phyloP scores from a whole-genome alignment of 2,797 vertebrate genomes.

The Halcyon badia region DNA sequence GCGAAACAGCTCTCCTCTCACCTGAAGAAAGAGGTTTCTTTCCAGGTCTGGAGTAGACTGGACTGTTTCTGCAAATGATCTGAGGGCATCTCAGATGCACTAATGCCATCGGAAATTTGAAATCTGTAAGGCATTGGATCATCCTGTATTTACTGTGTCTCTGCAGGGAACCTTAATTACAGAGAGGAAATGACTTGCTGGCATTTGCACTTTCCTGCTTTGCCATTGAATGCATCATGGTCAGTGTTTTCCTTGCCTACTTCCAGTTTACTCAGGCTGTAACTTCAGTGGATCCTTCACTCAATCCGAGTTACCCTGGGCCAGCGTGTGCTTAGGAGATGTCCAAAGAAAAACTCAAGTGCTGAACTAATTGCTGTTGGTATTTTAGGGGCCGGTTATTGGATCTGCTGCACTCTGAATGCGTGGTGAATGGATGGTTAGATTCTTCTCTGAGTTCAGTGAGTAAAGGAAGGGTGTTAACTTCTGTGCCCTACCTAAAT shows the following conservation, averaged over 20 bases:
- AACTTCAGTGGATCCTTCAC: background rate
- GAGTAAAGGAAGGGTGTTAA: background rate
- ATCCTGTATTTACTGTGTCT: constrained; percentile 47
- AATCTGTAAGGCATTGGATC: constrained; percentile 57
- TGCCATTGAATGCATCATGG: constrained; percentile 27
- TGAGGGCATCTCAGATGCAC: constrained; percentile 26
- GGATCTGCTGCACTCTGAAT: background rate
- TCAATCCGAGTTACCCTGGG: background rate
- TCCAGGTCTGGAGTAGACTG: background rate
- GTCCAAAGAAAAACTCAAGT: background rate
- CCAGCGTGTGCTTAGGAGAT: background rate
- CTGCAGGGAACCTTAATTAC: constrained; percentile 67
- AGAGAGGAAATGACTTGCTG: constrained; percentile 61
- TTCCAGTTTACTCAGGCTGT: background rate
- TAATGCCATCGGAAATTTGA: constrained; percentile 67
- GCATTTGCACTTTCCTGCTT: constrained; percentile 61
- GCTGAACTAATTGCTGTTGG: background rate
- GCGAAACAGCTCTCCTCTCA: background rate
- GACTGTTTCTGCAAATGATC: constrained; percentile 4
- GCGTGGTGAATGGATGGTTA: background rate
- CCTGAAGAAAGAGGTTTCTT: constrained; percentile 19
- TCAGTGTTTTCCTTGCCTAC: constrained; percentile 1
- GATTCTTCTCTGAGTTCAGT: background rate
- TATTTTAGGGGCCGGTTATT: background rate
- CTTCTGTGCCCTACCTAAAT: background rate